These are phyloP conservation scores for Stictocephala bisonia DNA, from an alignment of 2,888 invertebrate genomes.

Conservation along the genomic window DNA sequence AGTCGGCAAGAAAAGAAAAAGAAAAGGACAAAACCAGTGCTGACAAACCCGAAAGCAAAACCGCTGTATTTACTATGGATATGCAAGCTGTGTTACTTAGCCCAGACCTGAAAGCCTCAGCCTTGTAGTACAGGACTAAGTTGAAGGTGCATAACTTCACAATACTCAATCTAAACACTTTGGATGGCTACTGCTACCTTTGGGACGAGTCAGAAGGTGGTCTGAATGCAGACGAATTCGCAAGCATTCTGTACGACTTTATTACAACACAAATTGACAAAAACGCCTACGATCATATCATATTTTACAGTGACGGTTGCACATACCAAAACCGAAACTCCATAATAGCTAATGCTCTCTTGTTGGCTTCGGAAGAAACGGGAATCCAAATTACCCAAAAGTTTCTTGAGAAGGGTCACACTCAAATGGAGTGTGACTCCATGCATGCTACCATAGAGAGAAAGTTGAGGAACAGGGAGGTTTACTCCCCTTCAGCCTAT, in stretches of 20 bases:
- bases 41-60: conserved; percentile 10
- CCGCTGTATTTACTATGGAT: conserved; percentile 24
- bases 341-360: no score
- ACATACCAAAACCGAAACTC: no score
- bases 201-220: no score
- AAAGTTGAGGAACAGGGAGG: no score
- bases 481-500: no score
- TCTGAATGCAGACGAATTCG: conserved; percentile 50
- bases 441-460: no score
- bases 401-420: no score
- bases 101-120: conserved; percentile 25
- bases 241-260: conserved; percentile 23
- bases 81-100: conserved; percentile 32
- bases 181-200: conserved; percentile 51
- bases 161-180: conserved; percentile 33
- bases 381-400: no score
- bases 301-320: conserved; percentile 12
- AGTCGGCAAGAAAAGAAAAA: neutral
- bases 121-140: conserved; percentile 17
- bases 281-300: conserved; percentile 25
- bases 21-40: conserved; percentile 2
- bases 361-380: no score
- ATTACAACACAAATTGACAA: no score
- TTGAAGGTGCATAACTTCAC: conserved; percentile 34
- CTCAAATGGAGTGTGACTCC: no score